Base-by-base conservation (phyloP, 2,113 vertebrate species). In the Hippocampus mohnikei region DNA sequence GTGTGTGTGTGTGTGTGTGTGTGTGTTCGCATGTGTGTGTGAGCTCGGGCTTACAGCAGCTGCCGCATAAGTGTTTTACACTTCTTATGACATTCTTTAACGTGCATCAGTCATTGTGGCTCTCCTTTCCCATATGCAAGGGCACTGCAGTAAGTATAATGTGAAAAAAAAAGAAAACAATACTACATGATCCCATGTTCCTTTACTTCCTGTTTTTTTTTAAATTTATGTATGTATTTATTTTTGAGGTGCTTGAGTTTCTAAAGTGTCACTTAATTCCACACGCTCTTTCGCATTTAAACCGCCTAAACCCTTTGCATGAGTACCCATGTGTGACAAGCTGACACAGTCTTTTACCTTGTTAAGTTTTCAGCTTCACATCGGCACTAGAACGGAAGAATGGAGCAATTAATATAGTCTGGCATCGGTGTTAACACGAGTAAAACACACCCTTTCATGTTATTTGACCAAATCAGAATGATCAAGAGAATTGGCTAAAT, bases 361-460 rank as follows among this genome's bases (percentile, higher is more conserved):
- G 78, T 82, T 87, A 85, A 88, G 82, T 70, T 37, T 75, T 76
- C 46, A n/a, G 75, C 70, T 82, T 87, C 78, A 66, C 76, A 80
- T 83, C 74, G 71, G 67, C 12, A 66, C 58, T 37, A 33, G 46
- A 77, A 77, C 65, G 23, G 79, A 86, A 82, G 84, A 81, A 87
- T 82, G 85, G 70, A 77, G 23, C 79, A 76, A 88, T 88, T 90
- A 86, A 89, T 91, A 84, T 42, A 66, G 59, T 62, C 77, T 84
- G 83, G 76, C 76, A 8, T 81, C 15, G 60, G 85, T 81, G 84
- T 4, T 18, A 20, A 50, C 48, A 50, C 5, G 3, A 20, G 48
- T 50, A 50, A 50, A 50, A 33, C 16, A 50, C 48, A 50, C 48
- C 16, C 23, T 15, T 25, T 5, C 1, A 58, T 58, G 23, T 25